Evolutionary conservation across 2,797 vertebrate species (phyloP).

Genomic region (Pterois miles): DNA sequence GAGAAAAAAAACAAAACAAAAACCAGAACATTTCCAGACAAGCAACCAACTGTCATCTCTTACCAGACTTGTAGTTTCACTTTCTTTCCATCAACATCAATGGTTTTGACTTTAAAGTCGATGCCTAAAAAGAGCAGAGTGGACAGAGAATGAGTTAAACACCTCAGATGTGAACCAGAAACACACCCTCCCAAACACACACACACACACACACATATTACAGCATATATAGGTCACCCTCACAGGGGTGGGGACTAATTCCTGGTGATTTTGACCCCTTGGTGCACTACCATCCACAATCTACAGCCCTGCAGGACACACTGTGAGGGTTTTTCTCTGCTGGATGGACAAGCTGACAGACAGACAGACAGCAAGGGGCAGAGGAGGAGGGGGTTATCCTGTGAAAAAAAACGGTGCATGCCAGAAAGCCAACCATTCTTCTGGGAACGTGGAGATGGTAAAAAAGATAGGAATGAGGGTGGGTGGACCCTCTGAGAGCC

Average conservation of each 20-base stretch:
- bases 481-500: slow-evolving; percentile 69
- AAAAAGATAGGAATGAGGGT: slow-evolving; percentile 76
- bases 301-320: slow-evolving; percentile 7
- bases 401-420: slow-evolving; percentile 39
- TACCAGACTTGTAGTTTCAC: slow-evolving; percentile 97
- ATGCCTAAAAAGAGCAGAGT: slow-evolving; percentile 82
- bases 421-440: slow-evolving; percentile 57
- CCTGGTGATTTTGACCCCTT: slow-evolving; percentile 27
- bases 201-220: slow-evolving; percentile 17
- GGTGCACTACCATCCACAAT: slow-evolving; percentile 8
- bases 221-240: slow-evolving; percentile 61
- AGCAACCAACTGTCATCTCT: slow-evolving; percentile 49
- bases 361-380: slow-evolving; percentile 17
- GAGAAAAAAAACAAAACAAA: neutral
- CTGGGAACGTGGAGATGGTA: slow-evolving; percentile 70
- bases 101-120: slow-evolving; percentile 96
- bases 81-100: slow-evolving; percentile 94
- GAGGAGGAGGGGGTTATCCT: slow-evolving; percentile 37
- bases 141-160: slow-evolving; percentile 48
- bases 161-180: slow-evolving; percentile 37
- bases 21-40: neutral
- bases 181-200: slow-evolving; percentile 18
- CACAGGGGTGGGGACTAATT: slow-evolving; percentile 33
- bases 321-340: slow-evolving; percentile 32
- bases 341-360: slow-evolving; percentile 33